A percentile compares a stretch with the other conserved stretches of the same genome.
These are phyloP conservation scores for Rotaria socialis DNA, from an alignment of 2,888 invertebrate genomes.

Conservation along the genomic window DNA sequence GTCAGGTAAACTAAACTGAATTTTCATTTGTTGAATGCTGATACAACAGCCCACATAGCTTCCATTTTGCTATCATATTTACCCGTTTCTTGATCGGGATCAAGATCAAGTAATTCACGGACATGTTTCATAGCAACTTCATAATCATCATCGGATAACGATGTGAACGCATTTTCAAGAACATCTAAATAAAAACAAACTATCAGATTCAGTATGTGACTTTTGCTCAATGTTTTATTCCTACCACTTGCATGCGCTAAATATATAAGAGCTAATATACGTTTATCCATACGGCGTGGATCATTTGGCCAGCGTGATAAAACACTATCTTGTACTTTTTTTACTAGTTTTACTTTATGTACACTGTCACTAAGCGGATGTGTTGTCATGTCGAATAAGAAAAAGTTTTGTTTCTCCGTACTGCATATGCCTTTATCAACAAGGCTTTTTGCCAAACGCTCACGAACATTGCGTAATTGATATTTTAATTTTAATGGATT, in stretches of 20 bases:
- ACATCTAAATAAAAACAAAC: slow-evolving; percentile 77
- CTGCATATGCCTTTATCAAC: slow-evolving; percentile 98
- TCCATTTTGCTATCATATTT: slow-evolving; percentile 67
- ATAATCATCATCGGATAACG: slow-evolving; percentile 87
- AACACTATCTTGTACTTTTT: slow-evolving; percentile 89
- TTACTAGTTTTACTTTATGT: slow-evolving; percentile 89
- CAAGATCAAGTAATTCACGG: slow-evolving; percentile 86
- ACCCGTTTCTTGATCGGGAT: slow-evolving; percentile 89
- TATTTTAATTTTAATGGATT: slow-evolving; percentile 95
- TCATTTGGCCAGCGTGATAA: slow-evolving; percentile 89
- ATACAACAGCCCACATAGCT: slow-evolving; percentile 97
- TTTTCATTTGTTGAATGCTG: slow-evolving; percentile 56
- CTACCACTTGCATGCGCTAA: slow-evolving; percentile 71
- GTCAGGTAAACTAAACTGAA: not conserved
- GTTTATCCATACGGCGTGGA: slow-evolving; percentile 90
- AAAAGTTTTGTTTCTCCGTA: slow-evolving; percentile 97
- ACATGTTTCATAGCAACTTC: slow-evolving; percentile 96
- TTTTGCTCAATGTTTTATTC: not conserved
- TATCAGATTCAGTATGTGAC: too few species aligned
- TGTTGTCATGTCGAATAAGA: slow-evolving; percentile 99
- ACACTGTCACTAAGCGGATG: slow-evolving; percentile 93
- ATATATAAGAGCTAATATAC: slow-evolving; percentile 84
- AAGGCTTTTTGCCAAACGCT: slow-evolving; percentile 94
- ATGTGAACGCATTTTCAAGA: slow-evolving; percentile 96
- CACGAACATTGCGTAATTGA: slow-evolving; percentile 95